These are phyloP conservation scores for Ischnura elegans DNA, from an alignment of 2,888 invertebrate species.

Conservation along the genomic window DNA sequence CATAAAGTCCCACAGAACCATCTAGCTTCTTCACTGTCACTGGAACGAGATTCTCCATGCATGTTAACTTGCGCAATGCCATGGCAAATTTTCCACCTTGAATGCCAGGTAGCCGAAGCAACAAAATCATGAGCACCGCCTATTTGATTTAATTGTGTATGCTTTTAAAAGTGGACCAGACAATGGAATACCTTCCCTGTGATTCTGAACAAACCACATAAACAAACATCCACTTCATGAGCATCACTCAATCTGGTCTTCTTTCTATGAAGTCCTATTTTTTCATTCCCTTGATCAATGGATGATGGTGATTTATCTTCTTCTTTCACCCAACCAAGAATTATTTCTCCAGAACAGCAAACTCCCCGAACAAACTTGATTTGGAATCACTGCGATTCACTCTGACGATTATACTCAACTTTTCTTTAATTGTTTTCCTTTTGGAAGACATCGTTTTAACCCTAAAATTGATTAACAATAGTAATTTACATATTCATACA, in stretches of 20 bases:
- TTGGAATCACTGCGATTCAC: background rate
- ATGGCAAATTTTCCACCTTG: background rate
- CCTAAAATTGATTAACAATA: background rate
- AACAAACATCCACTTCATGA: background rate
- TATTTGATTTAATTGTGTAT: background rate
- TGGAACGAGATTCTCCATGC: background rate
- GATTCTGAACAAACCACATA: background rate
- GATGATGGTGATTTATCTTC: background rate
- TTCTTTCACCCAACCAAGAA: background rate
- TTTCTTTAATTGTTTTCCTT: background rate
- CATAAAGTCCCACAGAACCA: no score
- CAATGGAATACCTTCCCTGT: background rate
- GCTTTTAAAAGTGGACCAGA: no score
- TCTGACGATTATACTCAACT: background rate
- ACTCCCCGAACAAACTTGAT: background rate
- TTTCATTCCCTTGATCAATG: background rate
- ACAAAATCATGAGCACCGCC: background rate
- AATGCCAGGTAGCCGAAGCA: background rate
- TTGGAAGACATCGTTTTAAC: no score
- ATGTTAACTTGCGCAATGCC: background rate
- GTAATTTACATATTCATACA: background rate
- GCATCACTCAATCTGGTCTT: background rate
- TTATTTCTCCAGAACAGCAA: background rate
- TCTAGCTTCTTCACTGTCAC: no score
- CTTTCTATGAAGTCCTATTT: background rate